Evolutionary conservation across 2,888 invertebrate genomes (phyloP).

Genomic region (Syrista parreyssii): DNA sequence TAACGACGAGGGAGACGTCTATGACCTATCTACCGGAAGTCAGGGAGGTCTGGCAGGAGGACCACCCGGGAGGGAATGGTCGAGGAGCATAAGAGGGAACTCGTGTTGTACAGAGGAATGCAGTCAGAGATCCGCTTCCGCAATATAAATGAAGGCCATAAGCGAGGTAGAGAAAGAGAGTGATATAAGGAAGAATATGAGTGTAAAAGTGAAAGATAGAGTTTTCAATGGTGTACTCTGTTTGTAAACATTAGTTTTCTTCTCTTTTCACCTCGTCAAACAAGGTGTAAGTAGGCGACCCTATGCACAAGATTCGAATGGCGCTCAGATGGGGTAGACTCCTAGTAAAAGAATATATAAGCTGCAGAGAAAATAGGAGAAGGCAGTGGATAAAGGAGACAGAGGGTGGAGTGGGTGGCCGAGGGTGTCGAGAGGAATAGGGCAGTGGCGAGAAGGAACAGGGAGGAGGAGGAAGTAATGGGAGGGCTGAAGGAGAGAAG

Average conservation of each 20-base stretch:
- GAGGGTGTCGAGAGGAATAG: background rate
- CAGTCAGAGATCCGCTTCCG: background rate
- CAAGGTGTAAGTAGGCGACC: background rate
- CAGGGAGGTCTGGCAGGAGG: background rate
- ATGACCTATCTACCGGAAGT: slow-evolving; percentile 6
- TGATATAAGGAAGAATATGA: background rate
- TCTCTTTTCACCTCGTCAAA: slow-evolving; percentile 8
- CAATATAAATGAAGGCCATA: background rate
- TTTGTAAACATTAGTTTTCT: slow-evolving; percentile 4
- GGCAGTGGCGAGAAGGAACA: slow-evolving; percentile 27
- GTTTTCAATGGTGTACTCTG: background rate
- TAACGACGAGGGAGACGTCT: slow-evolving; percentile 1
- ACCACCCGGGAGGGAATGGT: background rate
- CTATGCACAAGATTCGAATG: slow-evolving; percentile 8
- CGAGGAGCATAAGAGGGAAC: background rate
- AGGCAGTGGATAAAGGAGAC: slow-evolving; percentile 5
- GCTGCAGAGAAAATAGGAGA: background rate
- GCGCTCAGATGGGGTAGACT: slow-evolving; percentile 10
- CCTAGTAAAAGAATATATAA: slow-evolving; percentile 15
- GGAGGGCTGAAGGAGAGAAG: slow-evolving; percentile 21
- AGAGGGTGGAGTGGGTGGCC: background rate
- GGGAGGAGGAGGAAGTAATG: slow-evolving; percentile 8
- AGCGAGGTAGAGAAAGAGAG: background rate
- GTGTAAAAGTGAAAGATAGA: background rate
- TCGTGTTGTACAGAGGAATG: background rate